phyloP scores from a whole-genome alignment of 1,140 invertebrate species.

The Zelostemma sp. region DNA sequence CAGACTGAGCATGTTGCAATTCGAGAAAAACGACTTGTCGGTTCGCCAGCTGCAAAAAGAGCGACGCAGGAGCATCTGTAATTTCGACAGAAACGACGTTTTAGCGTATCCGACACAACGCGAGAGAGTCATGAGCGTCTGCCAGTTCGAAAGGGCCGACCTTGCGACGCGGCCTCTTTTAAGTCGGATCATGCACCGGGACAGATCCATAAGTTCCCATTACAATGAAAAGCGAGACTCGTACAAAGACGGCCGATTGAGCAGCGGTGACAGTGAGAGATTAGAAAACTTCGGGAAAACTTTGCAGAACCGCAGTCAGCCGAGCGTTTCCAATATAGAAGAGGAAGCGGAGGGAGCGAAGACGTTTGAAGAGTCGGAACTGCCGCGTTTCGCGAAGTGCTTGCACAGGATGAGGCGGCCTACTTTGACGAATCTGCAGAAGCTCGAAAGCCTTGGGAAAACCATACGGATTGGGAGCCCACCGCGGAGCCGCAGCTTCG shows the following conservation, averaged over 20 bases:
- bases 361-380: not conserved
- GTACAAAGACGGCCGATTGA: conserved; percentile 11
- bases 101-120: conserved; percentile 43
- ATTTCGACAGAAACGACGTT: conserved; percentile 58
- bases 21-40: conserved; percentile 51
- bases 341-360: conserved; percentile 35
- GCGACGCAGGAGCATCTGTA: conserved; percentile 55
- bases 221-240: not conserved
- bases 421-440: conserved; percentile 51
- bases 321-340: conserved; percentile 42
- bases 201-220: conserved; percentile 27
- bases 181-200: conserved; percentile 23
- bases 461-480: conserved; percentile 16
- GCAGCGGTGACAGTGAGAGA: conserved; percentile 23
- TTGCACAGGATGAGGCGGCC: conserved; percentile 19
- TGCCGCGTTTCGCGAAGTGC: not conserved
- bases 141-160: conserved; percentile 52
- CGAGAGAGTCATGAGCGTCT: conserved; percentile 46
- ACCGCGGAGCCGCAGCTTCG: conserved; percentile 8
- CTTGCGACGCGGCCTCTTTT: conserved; percentile 24
- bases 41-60: conserved; percentile 51
- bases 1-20: conserved; percentile 61
- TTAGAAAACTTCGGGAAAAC: conserved; percentile 11
- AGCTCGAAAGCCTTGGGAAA: conserved; percentile 41
- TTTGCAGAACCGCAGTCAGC: conserved; percentile 17